Conservation (phyloP, 2,113 vertebrate genomes). For the Ptilonorhynchus violaceus region DNA sequence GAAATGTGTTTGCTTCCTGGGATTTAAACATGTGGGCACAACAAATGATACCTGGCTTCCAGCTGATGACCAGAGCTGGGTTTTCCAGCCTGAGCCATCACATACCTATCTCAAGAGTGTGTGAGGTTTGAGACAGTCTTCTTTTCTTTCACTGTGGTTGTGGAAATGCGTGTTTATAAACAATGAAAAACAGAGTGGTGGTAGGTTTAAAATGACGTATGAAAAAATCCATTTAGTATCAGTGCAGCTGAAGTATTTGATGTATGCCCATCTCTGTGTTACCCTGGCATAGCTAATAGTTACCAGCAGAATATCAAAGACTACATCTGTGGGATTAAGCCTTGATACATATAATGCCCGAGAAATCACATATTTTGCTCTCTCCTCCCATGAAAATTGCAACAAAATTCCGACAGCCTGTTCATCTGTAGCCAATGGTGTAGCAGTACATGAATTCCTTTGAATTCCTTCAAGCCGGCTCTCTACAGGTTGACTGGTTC, state of each 20-base stretch:
- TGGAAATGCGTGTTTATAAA: neutral
- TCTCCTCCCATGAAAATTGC: neutral
- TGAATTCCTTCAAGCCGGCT: neutral
- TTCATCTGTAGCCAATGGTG: neutral
- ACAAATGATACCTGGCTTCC: neutral
- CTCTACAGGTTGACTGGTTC: neutral
- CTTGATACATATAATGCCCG: neutral
- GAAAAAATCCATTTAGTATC: neutral
- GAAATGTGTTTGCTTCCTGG: neutral
- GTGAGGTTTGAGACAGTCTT: rapidly evolving
- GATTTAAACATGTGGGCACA: neutral
- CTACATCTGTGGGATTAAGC: neutral
- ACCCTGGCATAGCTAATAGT: neutral
- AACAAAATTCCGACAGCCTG: neutral
- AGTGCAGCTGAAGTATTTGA: neutral
- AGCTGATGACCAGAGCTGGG: neutral
- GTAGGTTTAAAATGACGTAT: neutral
- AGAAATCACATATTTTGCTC: neutral
- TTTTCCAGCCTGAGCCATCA: neutral
- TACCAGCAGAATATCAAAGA: neutral
- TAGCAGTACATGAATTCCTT: neutral
- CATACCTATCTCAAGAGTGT: neutral
- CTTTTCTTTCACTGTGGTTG: neutral
- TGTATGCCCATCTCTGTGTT: neutral
- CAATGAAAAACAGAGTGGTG: neutral